Evolutionary conservation across 2,888 invertebrate genomes (phyloP).

Genomic region (Tetragonisca angustula): DNA sequence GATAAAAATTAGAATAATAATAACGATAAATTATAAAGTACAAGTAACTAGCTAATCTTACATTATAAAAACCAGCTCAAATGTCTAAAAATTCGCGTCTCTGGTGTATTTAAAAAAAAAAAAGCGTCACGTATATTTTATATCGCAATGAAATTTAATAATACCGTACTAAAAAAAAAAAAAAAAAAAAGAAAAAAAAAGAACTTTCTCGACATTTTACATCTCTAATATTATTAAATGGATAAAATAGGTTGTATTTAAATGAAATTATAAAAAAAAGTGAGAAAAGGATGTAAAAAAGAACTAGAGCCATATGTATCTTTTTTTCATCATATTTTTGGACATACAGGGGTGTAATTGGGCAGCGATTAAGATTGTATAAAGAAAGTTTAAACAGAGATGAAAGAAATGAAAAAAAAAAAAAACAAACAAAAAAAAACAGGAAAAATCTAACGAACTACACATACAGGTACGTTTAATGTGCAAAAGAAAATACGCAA

Average conservation of each 20-base stretch:
- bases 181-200: not conserved
- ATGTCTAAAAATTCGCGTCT: not conserved
- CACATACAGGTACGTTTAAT: slow-evolving; percentile 19
- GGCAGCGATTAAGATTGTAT: slow-evolving; percentile 61
- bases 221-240: slow-evolving; percentile 43
- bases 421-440: not conserved
- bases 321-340: slow-evolving; percentile 36
- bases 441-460: not conserved
- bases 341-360: slow-evolving; percentile 66
- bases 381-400: slow-evolving; percentile 24
- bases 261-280: not conserved
- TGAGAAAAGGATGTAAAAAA: not conserved
- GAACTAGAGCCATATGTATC: slow-evolving; percentile 14
- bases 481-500: slow-evolving; percentile 2
- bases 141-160: not conserved
- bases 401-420: not conserved
- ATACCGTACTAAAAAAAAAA: not conserved
- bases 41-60: slow-evolving; percentile 15
- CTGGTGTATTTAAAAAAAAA: not conserved
- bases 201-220: slow-evolving; percentile 61
- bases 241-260: slow-evolving; percentile 14
- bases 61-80: not conserved
- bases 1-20: not conserved
- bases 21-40: slow-evolving; percentile 26
- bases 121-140: not conserved